These are phyloP conservation scores for Zaprionus ornatus DNA, from an alignment of 1,140 invertebrate genomes.

Conservation along the genomic window DNA sequence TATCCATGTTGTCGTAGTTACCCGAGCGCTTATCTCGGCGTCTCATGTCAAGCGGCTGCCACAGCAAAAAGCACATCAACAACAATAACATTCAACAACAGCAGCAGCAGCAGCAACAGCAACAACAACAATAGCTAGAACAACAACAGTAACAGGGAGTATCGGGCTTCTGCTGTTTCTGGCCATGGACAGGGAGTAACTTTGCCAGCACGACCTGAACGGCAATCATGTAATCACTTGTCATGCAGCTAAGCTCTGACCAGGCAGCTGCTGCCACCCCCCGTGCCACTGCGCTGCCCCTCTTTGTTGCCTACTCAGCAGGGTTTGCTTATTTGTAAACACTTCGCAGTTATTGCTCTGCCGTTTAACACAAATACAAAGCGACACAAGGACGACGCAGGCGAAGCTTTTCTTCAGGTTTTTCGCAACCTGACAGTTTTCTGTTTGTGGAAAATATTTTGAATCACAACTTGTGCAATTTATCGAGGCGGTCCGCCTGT, in stretches of 20 bases:
- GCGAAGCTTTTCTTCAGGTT: conserved; percentile 3
- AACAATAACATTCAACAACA: background rate
- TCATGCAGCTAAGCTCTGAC: conserved; percentile 65
- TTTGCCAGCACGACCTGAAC: conserved; percentile 32
- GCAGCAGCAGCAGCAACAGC: background rate
- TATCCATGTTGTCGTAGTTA: conserved; percentile 34
- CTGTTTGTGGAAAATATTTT: conserved; percentile 53
- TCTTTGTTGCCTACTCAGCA: background rate
- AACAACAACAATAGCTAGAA: background rate
- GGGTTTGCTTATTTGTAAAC: conserved; percentile 71
- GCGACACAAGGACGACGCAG: conserved; percentile 4
- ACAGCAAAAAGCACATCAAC: conserved; percentile 16
- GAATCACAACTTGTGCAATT: conserved; percentile 68
- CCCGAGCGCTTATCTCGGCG: conserved; percentile 43
- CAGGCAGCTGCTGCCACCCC: conserved; percentile 2
- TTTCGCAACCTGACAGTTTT: conserved; percentile 37
- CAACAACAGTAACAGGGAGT: background rate
- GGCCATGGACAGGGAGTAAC: conserved; percentile 25
- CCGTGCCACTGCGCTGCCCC: background rate
- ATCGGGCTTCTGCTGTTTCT: conserved; percentile 9
- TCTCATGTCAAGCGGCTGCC: conserved; percentile 32
- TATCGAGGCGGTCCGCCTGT: conserved; percentile 44
- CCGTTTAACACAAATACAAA: conserved; percentile 15
- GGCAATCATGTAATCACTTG: conserved; percentile 73
- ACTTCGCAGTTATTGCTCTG: conserved; percentile 54